Percentiles rank a stretch among this genome's conserved stretches.
Conservation (phyloP, 2,797 vertebrate genomes). For the Pipistrellus nathusii region DNA sequence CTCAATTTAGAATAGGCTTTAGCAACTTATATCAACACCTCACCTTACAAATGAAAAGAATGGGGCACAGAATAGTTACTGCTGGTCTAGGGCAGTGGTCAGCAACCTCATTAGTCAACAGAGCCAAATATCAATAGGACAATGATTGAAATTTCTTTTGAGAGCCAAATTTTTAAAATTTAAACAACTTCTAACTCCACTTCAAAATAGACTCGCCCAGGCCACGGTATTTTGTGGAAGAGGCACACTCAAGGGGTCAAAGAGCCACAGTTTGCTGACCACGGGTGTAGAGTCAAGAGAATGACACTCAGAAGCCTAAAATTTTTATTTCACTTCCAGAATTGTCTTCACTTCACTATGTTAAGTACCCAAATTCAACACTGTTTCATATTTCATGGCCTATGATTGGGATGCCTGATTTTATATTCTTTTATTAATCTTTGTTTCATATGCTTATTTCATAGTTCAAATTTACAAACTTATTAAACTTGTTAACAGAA, state of each 20-base stretch:
- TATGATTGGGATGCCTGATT: background rate
- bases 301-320: background rate
- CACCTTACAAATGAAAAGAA: background rate
- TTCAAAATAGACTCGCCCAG: no score
- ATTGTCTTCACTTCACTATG: background rate
- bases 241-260: no score
- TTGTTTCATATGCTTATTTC: slow-evolving; percentile 37
- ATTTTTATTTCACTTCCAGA: background rate
- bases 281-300: background rate
- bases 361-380: background rate
- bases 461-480: slow-evolving; percentile 3
- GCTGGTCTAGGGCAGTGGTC: background rate
- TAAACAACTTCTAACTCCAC: no score
- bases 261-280: no score
- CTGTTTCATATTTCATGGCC: background rate
- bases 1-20: background rate
- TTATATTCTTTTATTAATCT: slow-evolving; percentile 34
- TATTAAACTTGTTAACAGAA: background rate
- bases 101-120: no score
- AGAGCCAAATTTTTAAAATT: no score
- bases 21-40: background rate
- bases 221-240: no score
- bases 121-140: no score
- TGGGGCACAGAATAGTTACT: background rate
- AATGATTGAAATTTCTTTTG: no score